These are phyloP conservation scores for Sclerurus mexicanus DNA, from an alignment of 2,113 vertebrate genomes.

Conservation along the genomic window DNA sequence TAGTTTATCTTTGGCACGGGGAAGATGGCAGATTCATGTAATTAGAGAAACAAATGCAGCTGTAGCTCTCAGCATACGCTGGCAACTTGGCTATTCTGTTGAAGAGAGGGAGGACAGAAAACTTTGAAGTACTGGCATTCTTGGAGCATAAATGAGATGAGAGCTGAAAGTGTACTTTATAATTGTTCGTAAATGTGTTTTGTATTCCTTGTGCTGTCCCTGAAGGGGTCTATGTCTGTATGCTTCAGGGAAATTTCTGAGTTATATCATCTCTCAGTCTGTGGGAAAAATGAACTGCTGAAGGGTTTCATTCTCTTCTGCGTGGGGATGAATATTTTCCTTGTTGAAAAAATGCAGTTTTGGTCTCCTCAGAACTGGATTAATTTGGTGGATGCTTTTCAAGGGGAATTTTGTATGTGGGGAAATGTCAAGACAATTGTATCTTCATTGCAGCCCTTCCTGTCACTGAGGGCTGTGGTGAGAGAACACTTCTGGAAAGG, in stretches of 20 bases:
- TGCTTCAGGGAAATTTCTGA: neutral
- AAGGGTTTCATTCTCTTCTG: constrained; percentile 31
- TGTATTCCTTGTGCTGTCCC: constrained; percentile 5
- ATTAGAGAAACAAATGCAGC: constrained; percentile 38
- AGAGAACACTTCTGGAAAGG: neutral
- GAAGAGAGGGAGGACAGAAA: constrained; percentile 23
- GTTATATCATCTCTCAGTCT: neutral
- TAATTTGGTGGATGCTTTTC: constrained; percentile 18
- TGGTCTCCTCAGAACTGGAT: constrained; percentile 7
- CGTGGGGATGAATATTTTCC: constrained; percentile 22
- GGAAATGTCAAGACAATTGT: constrained; percentile 27
- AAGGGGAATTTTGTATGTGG: neutral
- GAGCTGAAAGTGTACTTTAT: constrained; percentile 31
- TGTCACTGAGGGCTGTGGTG: neutral
- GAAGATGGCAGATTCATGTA: constrained; percentile 33
- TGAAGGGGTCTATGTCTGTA: neutral
- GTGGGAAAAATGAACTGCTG: constrained; percentile 11
- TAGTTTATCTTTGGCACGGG: neutral
- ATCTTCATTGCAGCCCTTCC: constrained; percentile 1
- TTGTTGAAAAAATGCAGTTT: constrained; percentile 37
- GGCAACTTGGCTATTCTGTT: constrained; percentile 20
- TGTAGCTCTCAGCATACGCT: neutral
- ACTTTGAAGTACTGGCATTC: constrained; percentile 40
- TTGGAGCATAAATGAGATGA: constrained; percentile 12
- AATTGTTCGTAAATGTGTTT: constrained; percentile 52